Conservation (phyloP, 2,113 vertebrate species). For the Malaclemys terrapin region DNA sequence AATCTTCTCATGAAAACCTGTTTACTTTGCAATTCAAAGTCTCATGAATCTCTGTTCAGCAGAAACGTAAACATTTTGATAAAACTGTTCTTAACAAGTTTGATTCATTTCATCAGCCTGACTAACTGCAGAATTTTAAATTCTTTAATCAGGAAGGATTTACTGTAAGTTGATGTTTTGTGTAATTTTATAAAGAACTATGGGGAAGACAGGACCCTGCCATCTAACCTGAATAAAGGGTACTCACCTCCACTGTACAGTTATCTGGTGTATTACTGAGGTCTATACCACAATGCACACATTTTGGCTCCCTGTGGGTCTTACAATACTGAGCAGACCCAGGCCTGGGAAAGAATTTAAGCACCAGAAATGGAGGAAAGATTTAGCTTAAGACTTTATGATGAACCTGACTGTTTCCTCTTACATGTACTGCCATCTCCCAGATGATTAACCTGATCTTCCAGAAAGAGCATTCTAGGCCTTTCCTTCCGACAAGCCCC, state of each 20-base stretch:
- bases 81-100: slow-evolving; percentile 54
- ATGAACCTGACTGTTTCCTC: background rate
- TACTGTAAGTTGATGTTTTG: slow-evolving; percentile 17
- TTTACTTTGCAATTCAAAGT: slow-evolving; percentile 62
- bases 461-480: background rate
- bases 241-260: background rate
- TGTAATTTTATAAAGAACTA: slow-evolving; percentile 29
- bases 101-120: slow-evolving; percentile 61
- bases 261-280: background rate
- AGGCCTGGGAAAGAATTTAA: background rate
- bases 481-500: background rate
- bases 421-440: background rate
- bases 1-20: slow-evolving; percentile 56
- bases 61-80: slow-evolving; percentile 79
- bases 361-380: background rate
- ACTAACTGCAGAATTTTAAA: slow-evolving; percentile 54
- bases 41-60: slow-evolving; percentile 68
- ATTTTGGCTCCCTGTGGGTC: background rate
- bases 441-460: slow-evolving; percentile 11
- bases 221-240: background rate
- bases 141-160: slow-evolving; percentile 28
- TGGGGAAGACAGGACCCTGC: background rate
- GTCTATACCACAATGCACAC: background rate
- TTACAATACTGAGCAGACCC: background rate
- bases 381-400: background rate